Conservation (phyloP, 2,797 vertebrate genomes). For the Psittacula derbiana region DNA sequence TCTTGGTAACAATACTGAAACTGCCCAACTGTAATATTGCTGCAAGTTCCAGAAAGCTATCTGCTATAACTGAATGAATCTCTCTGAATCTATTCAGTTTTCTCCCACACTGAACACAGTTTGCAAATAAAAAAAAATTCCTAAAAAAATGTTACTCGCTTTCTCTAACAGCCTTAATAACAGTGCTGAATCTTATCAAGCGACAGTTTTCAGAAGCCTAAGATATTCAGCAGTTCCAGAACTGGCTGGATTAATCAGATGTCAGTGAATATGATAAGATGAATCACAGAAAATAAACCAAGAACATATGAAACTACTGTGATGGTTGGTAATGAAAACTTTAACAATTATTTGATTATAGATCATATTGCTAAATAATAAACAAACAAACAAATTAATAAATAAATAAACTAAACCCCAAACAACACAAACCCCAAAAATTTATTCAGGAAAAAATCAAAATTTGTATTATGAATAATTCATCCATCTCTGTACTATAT, state of each 20-base stretch:
- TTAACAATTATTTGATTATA: slow-evolving; percentile 23
- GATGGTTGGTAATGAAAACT: slow-evolving; percentile 6
- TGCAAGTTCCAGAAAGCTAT: neutral
- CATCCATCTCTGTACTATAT: slow-evolving; percentile 20
- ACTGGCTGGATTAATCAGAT: neutral
- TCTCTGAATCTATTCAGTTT: neutral
- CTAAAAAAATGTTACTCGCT: neutral
- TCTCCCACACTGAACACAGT: neutral
- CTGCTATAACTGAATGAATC: neutral
- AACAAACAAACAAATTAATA: neutral
- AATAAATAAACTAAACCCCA: neutral
- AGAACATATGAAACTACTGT: neutral
- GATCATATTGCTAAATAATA: slow-evolving; percentile 40
- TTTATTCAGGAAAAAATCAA: slow-evolving; percentile 48
- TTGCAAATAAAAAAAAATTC: neutral
- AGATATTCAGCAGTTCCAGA: neutral
- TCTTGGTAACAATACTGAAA: neutral
- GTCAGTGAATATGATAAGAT: neutral
- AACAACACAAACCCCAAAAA: neutral
- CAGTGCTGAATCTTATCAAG: neutral
- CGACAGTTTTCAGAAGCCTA: neutral
- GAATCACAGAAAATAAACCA: neutral
- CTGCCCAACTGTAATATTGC: neutral
- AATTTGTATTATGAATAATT: slow-evolving; percentile 63
- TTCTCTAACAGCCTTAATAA: neutral